phyloP scores from a whole-genome alignment of 2,888 invertebrate species.

The Tethea ocularis region DNA sequence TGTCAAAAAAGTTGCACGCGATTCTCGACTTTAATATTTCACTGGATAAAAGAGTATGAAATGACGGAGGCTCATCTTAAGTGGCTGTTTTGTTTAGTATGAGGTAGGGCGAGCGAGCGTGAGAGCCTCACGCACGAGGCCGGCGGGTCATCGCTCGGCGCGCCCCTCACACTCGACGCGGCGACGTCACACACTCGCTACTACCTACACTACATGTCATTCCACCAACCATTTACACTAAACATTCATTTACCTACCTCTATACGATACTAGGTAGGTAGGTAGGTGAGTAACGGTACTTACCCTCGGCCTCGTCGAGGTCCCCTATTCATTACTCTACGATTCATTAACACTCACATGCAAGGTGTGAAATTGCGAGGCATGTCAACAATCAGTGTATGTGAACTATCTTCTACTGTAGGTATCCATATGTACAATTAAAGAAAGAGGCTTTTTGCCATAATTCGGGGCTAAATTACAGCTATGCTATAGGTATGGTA shows the following conservation, averaged over 20 bases:
- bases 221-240: neutral
- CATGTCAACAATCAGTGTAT: too few species aligned
- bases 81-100: neutral
- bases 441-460: too few species aligned
- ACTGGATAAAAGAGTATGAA: too few species aligned
- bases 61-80: too few species aligned
- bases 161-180: neutral
- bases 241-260: neutral
- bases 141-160: neutral
- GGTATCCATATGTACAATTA: too few species aligned
- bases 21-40: too few species aligned
- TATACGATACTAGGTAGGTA: neutral
- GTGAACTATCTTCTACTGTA: too few species aligned
- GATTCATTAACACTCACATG: neutral
- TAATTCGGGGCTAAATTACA: too few species aligned
- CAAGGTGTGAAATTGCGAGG: too few species aligned
- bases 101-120: neutral
- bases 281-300: neutral
- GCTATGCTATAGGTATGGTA: too few species aligned
- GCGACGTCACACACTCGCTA: neutral
- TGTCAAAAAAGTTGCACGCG: too few species aligned
- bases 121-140: neutral
- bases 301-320: neutral
- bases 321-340: neutral
- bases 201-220: too few species aligned